Base-by-base conservation (phyloP, 2,797 vertebrate genomes). In the Furcifer pardalis region DNA sequence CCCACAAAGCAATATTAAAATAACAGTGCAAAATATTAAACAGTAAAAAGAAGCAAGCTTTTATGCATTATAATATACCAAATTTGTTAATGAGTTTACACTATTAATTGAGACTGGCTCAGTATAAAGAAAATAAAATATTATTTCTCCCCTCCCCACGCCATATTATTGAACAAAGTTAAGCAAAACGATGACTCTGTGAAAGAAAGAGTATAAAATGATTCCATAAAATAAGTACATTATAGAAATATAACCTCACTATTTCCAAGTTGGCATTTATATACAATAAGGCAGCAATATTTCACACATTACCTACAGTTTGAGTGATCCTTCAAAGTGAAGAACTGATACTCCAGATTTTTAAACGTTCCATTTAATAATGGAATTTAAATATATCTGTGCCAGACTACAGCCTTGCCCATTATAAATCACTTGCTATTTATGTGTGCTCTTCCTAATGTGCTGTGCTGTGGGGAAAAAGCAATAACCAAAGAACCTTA, bases 81-180 rank as follows among this genome's bases (percentile, higher is more conserved):
- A 62, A 13, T 56, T 37, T 2, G 40, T 62, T 68, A 81, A 23
- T 68, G 74, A 69, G 30, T 63, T 69, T 66, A 75, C 49, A 80
- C 81, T 46, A 72, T 66, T 68, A 76, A 82, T 89, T 73, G 65
- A 52, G 81, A 82, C 75, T 83, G 40, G 69, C 91, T 90, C 83
- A 77, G 63, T 83, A 85, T 81, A 91, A 82, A 71, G 32, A 42
- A 78, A 87, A 91, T 71, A 72, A 73, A 52, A 73, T n/a, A 37
- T 9, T 65, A 15, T 42, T 21, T 19, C 23, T 25, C 32, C 52
- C 40, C 62, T 65, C 27, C 52, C 40, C 40, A 27, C 62, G 56
- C 77, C 60, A 82, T 82, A 83, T 27, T 86, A 46, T 56, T 42
- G 1, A 37, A 27, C 35, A 30, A 62, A 74, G 63, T 87, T 91